phyloP scores from a whole-genome alignment of 2,888 invertebrate species.

The Lumbricus terrestris region DNA sequence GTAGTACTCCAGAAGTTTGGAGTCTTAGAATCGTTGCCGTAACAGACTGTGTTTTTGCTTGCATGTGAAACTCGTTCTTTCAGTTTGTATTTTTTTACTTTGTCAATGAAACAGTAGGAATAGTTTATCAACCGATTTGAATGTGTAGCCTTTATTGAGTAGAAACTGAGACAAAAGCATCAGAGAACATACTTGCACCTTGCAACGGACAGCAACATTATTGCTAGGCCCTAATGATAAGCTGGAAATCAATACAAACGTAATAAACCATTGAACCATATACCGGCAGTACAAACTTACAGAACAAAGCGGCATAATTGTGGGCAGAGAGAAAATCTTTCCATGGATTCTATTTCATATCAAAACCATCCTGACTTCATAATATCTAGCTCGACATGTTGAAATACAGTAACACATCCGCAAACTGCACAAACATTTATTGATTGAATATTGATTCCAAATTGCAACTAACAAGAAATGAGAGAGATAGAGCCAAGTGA shows the following conservation, averaged over 20 bases:
- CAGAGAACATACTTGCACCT: background rate
- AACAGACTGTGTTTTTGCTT: background rate
- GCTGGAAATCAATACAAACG: background rate
- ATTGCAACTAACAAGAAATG: background rate
- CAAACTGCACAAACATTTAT: background rate
- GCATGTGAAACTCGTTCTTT: background rate
- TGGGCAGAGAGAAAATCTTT: background rate
- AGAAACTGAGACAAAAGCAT: background rate
- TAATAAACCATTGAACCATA: background rate
- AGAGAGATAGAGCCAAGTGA: background rate
- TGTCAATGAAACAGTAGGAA: background rate
- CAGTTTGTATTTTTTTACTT: too few species aligned
- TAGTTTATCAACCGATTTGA: background rate
- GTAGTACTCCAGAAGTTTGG: too few species aligned
- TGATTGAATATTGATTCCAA: background rate
- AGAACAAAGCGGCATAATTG: background rate
- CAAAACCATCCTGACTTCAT: background rate
- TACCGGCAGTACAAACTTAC: background rate
- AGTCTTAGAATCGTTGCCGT: background rate
- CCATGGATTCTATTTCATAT: background rate
- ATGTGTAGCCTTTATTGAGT: background rate
- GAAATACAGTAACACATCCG: background rate
- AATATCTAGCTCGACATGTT: background rate
- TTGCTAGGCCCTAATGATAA: background rate
- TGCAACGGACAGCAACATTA: background rate